phyloP scores from a whole-genome alignment of 92 coral and sea anemone genomes.

The Bergia puertoricense region DNA sequence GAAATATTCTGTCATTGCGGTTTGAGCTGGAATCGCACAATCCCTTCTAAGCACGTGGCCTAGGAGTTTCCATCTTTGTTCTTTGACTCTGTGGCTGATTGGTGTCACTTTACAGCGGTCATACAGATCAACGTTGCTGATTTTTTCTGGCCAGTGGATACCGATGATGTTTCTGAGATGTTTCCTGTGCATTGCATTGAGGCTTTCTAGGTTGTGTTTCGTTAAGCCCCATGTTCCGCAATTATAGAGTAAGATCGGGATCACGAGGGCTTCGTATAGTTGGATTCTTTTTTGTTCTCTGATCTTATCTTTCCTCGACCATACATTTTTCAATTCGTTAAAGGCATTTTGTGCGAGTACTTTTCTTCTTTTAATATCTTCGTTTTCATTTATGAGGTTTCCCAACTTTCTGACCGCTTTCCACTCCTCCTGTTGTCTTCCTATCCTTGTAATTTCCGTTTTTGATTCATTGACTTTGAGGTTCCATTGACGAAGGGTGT shows the following conservation, averaged over 20 bases:
- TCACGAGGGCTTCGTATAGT: not conserved
- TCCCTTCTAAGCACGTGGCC: not conserved
- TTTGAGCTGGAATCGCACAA: not conserved
- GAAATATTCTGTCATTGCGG: conserved; percentile 3
- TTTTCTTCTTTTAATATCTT: not conserved
- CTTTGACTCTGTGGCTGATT: not conserved
- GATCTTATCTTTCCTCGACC: not conserved
- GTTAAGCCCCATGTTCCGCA: not conserved
- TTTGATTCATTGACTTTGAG: not conserved
- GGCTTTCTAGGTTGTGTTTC: not conserved
- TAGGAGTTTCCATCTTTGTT: not conserved
- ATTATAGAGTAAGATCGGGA: not conserved
- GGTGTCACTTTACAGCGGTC: not conserved
- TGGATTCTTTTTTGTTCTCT: not conserved
- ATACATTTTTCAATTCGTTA: not conserved
- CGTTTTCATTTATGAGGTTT: not conserved
- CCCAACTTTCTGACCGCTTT: not conserved
- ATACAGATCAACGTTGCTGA: not conserved
- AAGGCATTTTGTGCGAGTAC: not conserved
- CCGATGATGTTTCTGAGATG: not conserved
- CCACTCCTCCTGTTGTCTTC: not conserved
- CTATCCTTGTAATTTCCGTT: not conserved
- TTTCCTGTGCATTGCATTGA: not conserved
- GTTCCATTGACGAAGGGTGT: not conserved
- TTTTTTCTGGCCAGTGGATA: not conserved